Evolutionary conservation across 1,140 invertebrate genomes (phyloP).

Genomic region (Globodera ellingtonae): DNA sequence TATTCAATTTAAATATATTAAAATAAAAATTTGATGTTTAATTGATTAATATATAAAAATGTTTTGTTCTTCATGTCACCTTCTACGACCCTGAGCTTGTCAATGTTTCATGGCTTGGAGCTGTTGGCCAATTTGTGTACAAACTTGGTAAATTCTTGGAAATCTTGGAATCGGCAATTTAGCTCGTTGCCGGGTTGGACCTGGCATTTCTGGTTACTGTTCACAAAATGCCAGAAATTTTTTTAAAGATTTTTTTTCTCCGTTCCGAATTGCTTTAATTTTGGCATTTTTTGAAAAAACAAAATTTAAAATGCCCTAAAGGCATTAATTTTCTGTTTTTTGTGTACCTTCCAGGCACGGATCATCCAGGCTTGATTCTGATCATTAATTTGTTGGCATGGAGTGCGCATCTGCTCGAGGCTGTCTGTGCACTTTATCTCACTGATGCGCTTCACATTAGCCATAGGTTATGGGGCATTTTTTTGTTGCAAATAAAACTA

Average conservation of each 20-base stretch:
- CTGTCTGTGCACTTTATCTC: slow-evolving; percentile 18
- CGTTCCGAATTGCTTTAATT: neutral
- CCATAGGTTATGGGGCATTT: neutral
- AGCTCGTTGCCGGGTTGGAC: too few species aligned
- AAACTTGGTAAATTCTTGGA: slow-evolving; percentile 20
- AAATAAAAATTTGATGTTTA: neutral
- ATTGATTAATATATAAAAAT: neutral
- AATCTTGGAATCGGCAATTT: too few species aligned
- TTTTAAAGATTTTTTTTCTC: neutral
- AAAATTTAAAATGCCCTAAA: neutral
- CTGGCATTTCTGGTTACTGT: too few species aligned
- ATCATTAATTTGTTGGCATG: slow-evolving; percentile 54
- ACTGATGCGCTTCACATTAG: neutral
- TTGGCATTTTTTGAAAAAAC: too few species aligned
- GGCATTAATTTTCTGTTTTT: neutral
- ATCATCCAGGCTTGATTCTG: slow-evolving; percentile 33
- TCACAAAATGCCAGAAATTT: neutral
- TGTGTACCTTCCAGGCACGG: slow-evolving; percentile 23
- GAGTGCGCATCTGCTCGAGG: slow-evolving; percentile 54
- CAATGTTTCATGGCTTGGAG: slow-evolving; percentile 4
- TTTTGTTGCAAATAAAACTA: neutral
- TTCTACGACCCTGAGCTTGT: slow-evolving; percentile 47
- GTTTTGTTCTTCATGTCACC: slow-evolving; percentile 32
- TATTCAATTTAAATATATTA: neutral
- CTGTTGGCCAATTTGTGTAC: slow-evolving; percentile 34